A percentile compares a stretch with the other conserved stretches of the same genome.
phyloP scores from a whole-genome alignment of 2,113 vertebrate species.

The Neogale vison region DNA sequence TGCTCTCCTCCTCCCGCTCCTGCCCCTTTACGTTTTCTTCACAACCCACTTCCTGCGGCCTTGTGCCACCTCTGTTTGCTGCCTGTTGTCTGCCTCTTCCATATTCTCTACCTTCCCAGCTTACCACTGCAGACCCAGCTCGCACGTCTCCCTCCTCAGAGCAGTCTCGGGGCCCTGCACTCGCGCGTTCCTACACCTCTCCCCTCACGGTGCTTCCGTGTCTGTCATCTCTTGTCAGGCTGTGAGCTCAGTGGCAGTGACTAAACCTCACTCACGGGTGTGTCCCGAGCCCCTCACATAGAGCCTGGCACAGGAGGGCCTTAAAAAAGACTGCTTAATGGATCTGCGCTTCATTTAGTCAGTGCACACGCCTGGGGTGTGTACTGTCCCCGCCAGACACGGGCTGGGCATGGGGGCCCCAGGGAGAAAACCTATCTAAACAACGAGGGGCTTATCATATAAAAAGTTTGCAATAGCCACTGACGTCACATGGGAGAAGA shows the following conservation, averaged over 20 bases:
- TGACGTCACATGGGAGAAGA: not conserved
- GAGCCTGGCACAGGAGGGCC: not conserved
- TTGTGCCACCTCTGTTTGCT: not conserved
- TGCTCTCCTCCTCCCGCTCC: not conserved
- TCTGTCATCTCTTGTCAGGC: not conserved
- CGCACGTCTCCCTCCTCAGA: not conserved
- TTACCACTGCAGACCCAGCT: not conserved
- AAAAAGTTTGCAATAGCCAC: not conserved
- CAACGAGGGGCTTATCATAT: not conserved
- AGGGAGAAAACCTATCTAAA: not conserved
- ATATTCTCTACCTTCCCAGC: not conserved
- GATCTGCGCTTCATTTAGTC: not conserved
- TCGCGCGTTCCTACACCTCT: not conserved
- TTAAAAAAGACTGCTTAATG: not conserved
- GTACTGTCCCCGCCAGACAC: rapidly evolving
- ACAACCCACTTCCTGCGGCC: not conserved
- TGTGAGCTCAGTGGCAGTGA: not conserved
- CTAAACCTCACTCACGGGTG: not conserved
- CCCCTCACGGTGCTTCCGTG: not conserved
- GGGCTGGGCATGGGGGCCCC: not conserved
- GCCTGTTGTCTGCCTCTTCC: not conserved
- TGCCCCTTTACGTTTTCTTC: not conserved
- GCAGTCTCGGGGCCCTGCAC: not conserved
- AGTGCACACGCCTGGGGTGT: rapidly evolving
- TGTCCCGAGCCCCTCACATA: rapidly evolving